phyloP scores from a whole-genome alignment of 35 echinoderm and acorn worm species.

The Holothuria glaberrima region DNA sequence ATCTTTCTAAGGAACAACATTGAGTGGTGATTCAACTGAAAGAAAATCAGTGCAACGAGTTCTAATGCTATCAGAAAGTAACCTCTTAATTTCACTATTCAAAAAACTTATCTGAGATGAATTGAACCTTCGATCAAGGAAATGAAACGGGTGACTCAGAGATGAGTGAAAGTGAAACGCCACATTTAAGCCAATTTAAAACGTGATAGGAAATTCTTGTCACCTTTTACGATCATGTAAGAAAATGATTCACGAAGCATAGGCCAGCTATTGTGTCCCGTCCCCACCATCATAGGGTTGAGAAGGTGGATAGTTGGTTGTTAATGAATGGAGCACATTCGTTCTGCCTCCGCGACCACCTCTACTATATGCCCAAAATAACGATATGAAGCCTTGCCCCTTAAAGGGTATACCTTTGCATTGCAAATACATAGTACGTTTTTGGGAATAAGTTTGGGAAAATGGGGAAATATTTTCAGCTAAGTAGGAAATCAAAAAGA shows the following conservation, averaged over 20 bases:
- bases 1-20: conserved; percentile 36
- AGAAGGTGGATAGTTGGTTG: conserved; percentile 31
- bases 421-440: too few relatives aligned
- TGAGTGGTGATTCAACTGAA: conserved; percentile 22
- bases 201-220: neutral
- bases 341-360: neutral
- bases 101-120: neutral
- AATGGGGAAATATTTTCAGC: too few relatives aligned
- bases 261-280: too few relatives aligned
- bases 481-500: too few relatives aligned
- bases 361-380: neutral
- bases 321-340: conserved; percentile 25
- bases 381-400: neutral
- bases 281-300: neutral
- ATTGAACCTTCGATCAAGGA: neutral
- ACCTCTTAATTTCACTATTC: conserved; percentile 8
- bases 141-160: neutral
- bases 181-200: neutral
- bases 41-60: neutral
- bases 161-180: neutral
- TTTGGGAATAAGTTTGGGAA: too few relatives aligned
- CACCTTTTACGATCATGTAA: neutral
- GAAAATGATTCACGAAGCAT: neutral
- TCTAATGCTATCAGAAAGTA: conserved; percentile 5
- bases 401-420: neutral